phyloP scores from a whole-genome alignment of 2,113 vertebrate genomes.

The Lycaon pictus region DNA sequence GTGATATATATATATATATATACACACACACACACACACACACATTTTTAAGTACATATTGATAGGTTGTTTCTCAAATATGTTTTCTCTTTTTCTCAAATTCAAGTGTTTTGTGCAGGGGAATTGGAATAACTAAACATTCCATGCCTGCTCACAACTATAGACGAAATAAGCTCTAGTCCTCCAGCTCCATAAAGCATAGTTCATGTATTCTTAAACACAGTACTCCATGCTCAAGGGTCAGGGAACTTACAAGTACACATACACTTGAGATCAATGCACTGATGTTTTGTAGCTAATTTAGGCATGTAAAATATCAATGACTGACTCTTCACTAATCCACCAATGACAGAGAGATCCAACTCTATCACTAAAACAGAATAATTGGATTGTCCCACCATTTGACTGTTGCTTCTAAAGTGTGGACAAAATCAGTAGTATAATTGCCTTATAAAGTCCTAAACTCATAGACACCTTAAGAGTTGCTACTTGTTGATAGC shows the following conservation, averaged over 20 bases:
- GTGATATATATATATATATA: too few species aligned
- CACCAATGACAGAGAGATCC: background rate
- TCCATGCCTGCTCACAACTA: background rate
- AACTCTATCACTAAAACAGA: background rate
- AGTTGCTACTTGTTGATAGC: background rate
- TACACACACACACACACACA: accelerated
- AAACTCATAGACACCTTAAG: background rate
- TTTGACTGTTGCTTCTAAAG: background rate
- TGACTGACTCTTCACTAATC: background rate
- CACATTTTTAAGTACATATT: background rate
- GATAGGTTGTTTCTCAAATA: background rate
- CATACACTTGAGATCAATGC: background rate
- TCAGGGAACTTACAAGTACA: background rate
- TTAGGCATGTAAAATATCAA: background rate
- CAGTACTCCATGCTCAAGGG: background rate
- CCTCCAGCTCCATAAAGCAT: background rate
- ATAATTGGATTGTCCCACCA: background rate
- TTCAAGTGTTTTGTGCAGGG: background rate
- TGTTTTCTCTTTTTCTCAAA: background rate
- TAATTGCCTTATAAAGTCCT: background rate
- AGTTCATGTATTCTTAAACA: background rate
- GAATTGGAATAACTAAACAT: background rate
- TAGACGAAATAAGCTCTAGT: background rate
- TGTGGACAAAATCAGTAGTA: background rate
- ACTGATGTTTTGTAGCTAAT: background rate